These are phyloP conservation scores for Lasioglossum villosulum DNA, from an alignment of 2,888 invertebrate species.

Conservation along the genomic window DNA sequence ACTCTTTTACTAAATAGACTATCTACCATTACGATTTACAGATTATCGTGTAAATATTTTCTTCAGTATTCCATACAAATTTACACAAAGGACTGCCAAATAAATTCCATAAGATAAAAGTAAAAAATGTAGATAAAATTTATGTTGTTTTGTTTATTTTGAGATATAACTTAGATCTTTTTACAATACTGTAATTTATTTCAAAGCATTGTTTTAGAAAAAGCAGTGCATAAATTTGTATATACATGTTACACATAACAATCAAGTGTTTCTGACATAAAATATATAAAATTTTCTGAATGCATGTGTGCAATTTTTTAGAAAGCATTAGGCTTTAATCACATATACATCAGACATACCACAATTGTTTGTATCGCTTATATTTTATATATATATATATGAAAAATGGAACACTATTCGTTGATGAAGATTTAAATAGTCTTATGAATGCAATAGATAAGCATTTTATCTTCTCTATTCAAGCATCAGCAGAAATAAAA, in stretches of 20 bases:
- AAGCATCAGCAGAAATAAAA: neutral
- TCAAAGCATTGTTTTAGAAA: neutral
- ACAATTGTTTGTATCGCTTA: conserved; percentile 1
- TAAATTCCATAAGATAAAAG: conserved; percentile 3
- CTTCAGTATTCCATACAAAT: conserved; percentile 9
- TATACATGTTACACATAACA: conserved; percentile 1
- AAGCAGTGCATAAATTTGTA: conserved; percentile 32
- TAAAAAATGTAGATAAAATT: conserved; percentile 44
- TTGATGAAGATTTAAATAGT: neutral
- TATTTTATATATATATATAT: conserved; percentile 15
- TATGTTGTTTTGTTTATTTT: conserved; percentile 46
- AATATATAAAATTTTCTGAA: conserved; percentile 20
- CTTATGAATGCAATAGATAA: conserved; percentile 25
- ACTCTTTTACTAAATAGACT: conserved; percentile 27
- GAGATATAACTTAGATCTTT: conserved; percentile 12
- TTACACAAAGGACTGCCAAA: conserved; percentile 23
- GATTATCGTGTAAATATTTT: neutral
- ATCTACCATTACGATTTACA: neutral
- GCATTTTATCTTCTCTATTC: conserved; percentile 4
- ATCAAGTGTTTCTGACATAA: conserved; percentile 16
- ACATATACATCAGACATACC: conserved; percentile 1
- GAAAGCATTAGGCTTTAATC: conserved; percentile 24
- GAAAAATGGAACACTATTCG: conserved; percentile 20
- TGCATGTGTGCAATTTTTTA: conserved; percentile 17
- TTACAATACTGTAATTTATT: conserved; percentile 30